Conservation (phyloP, 2,113 vertebrate species). For the Bubo scandiacus region DNA sequence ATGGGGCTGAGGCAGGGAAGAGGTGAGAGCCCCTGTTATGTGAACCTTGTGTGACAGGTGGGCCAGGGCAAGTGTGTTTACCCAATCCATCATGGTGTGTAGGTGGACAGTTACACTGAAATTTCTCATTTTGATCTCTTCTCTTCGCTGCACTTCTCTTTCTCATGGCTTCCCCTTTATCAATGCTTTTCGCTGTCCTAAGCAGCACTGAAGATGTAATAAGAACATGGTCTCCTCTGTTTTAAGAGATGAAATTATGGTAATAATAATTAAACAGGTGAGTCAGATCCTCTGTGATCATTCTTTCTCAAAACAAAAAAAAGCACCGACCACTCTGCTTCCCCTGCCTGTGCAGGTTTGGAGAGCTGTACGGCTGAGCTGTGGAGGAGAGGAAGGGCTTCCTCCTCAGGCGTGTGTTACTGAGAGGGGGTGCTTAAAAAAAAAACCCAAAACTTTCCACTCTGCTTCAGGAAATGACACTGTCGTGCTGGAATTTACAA, state of each 20-base stretch:
- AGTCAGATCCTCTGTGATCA: background rate
- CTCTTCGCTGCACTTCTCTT: background rate
- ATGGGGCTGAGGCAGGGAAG: background rate
- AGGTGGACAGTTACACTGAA: background rate
- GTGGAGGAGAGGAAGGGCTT: background rate
- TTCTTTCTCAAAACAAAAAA: background rate
- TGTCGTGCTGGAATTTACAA: slow-evolving; percentile 68
- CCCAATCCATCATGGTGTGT: fast-evolving
- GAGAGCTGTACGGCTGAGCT: background rate
- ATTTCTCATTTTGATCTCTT: background rate
- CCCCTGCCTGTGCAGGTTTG: background rate
- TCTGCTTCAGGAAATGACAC: slow-evolving; percentile 67
- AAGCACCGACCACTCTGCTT: background rate
- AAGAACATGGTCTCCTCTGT: background rate
- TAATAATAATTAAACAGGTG: background rate
- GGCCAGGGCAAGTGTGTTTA: background rate
- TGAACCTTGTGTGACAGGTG: background rate
- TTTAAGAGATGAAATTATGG: background rate
- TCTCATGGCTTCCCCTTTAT: background rate
- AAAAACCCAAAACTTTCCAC: background rate
- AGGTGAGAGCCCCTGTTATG: background rate
- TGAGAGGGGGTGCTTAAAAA: background rate
- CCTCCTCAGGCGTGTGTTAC: background rate
- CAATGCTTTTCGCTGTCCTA: background rate
- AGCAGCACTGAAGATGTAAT: background rate